Conservation (phyloP, 1,140 invertebrate genomes). For the Papilio helenus region DNA sequence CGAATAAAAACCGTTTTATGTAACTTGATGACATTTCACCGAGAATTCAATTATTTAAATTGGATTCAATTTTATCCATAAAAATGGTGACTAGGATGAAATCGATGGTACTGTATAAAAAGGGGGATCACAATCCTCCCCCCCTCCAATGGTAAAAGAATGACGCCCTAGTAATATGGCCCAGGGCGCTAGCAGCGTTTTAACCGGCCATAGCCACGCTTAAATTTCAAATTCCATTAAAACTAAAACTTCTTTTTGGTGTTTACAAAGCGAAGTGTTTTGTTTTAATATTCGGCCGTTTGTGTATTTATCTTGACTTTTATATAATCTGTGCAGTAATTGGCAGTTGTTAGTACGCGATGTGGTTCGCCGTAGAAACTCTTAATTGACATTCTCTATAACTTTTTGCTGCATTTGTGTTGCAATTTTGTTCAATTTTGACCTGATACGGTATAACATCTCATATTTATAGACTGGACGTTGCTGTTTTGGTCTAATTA, state of each 20-base stretch:
- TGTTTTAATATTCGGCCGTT: no score
- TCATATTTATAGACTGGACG: background rate
- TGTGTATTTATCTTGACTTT: background rate
- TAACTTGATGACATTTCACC: background rate
- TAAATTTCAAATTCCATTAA: no score
- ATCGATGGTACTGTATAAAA: no score
- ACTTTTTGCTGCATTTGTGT: slow-evolving; percentile 18
- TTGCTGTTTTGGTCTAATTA: background rate
- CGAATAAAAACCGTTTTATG: slow-evolving; percentile 20
- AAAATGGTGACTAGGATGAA: no score
- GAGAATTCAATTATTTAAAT: background rate
- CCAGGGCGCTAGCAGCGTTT: no score
- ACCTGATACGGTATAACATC: slow-evolving; percentile 15
- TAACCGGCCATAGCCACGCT: no score
- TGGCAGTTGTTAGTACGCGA: background rate
- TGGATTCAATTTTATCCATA: background rate
- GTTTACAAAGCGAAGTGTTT: no score
- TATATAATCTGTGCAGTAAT: background rate
- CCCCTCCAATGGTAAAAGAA: no score
- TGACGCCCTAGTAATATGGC: no score
- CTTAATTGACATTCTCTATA: slow-evolving; percentile 20
- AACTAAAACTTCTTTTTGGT: no score
- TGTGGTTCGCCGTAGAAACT: background rate
- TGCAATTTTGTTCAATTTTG: background rate
- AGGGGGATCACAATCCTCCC: no score